These are phyloP conservation scores for Gymnothorax javanicus DNA, from an alignment of 2,797 vertebrate genomes.

Conservation along the genomic window DNA sequence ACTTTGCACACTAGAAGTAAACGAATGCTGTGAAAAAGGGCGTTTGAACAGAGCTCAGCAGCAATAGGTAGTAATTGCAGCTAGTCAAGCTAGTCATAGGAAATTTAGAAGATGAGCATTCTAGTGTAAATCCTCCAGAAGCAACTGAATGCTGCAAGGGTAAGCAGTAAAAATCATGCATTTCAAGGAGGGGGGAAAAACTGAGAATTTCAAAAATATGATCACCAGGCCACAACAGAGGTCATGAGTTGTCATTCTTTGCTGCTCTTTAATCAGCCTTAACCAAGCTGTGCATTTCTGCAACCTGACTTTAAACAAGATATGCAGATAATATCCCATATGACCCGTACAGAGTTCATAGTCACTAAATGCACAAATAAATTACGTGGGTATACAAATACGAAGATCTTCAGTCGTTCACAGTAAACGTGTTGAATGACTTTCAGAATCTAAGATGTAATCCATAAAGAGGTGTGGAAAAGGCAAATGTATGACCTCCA, in stretches of 20 bases:
- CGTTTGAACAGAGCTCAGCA: not conserved
- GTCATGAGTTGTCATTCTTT: not conserved
- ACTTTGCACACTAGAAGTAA: not conserved
- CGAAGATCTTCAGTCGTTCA: not conserved
- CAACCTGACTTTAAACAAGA: not conserved
- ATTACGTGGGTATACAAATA: constrained; percentile 11
- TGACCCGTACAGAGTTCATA: not conserved
- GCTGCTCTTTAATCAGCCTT: not conserved
- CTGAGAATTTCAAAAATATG: not conserved
- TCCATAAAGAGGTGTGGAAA: not conserved
- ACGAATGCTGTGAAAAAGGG: not conserved
- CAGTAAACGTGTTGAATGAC: not conserved
- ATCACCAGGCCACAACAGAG: not conserved
- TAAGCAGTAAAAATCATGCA: not conserved
- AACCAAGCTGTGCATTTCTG: not conserved
- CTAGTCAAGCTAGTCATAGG: not conserved
- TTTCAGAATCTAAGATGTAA: not conserved
- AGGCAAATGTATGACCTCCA: constrained; percentile 9
- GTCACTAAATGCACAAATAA: not conserved
- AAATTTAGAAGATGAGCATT: not conserved
- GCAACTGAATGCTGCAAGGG: not conserved
- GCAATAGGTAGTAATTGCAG: not conserved
- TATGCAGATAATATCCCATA: not conserved
- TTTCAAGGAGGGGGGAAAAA: not conserved
- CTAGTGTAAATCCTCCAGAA: not conserved